Evolutionary conservation across 1,140 invertebrate species (phyloP), one percentile per base, ranked within the genome.

Genomic region (Sesamia nonagrioides): DNA sequence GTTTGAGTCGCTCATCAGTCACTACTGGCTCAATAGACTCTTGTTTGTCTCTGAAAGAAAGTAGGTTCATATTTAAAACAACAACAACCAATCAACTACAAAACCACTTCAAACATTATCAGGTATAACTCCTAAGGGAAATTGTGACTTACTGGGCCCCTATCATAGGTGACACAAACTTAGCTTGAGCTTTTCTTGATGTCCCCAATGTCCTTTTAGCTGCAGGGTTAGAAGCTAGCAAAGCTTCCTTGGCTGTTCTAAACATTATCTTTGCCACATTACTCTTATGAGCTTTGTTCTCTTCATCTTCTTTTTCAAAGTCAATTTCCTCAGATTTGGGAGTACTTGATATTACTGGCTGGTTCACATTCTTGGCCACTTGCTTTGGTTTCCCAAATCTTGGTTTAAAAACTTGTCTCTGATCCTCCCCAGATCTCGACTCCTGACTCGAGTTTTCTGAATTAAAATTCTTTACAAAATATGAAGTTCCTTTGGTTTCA

Each of bases 1-100:
- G 97, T 90, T 97, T 98, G 37, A 99, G 88, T 73, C 96, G 93
- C 48, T 97, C 97, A 95, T 98, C 96, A 33, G 78, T 84, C 7
- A 89, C 18, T 58, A 56, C 75, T 52, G 82, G 69, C 63, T 89
- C 86, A 69, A 17, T 61, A 35, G 42, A 60, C 66, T 91, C 91
- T 72, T 91, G 89, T 73, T 93, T 94, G 6, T 95, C 92, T 54
- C 93, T 95, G 61, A 66, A 77, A 54, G n/a, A 37, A 54, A n/a
- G 17, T 6, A n/a, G 2, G 1, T 18, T 11, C 1, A 9, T 58
- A 18, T n/a, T 7, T 27, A 60, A 60, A 42, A 33, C 18, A 37
- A 33, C n/a, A 72, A 21, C n/a, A 69, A 21, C 48, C 11, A n/a
- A n/a, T n/a, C n/a, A n/a, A n/a, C n/a, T n/a, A n/a, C n/a, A n/a